Evolutionary conservation across 2,888 invertebrate genomes (phyloP).

Genomic region (Drosophila atroscutellata): DNA sequence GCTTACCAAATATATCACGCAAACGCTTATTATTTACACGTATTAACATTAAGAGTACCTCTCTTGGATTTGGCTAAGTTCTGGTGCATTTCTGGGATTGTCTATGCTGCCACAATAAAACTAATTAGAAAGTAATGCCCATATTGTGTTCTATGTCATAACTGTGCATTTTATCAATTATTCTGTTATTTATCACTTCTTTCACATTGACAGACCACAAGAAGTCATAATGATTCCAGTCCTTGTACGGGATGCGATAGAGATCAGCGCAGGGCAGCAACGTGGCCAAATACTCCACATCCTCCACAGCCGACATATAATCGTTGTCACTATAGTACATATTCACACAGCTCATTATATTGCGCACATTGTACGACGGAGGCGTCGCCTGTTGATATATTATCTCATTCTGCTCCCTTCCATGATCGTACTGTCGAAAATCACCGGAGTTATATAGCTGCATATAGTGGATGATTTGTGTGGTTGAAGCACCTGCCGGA

Average conservation of each 20-base stretch:
- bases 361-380: constrained; percentile 87
- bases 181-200: constrained; percentile 86
- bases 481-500: constrained; percentile 89
- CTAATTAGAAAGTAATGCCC: constrained; percentile 48
- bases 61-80: constrained; percentile 37
- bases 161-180: constrained; percentile 73
- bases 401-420: constrained; percentile 85
- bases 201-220: constrained; percentile 88
- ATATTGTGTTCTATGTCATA: constrained; percentile 66
- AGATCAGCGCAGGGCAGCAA: constrained; percentile 86
- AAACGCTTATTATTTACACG: constrained; percentile 55
- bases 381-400: constrained; percentile 86
- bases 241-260: constrained; percentile 85
- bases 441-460: constrained; percentile 87
- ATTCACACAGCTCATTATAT: constrained; percentile 87
- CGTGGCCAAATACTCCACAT: constrained; percentile 85
- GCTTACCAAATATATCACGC: constrained; percentile 63
- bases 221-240: constrained; percentile 90
- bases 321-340: constrained; percentile 89
- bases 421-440: constrained; percentile 87
- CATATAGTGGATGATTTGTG: constrained; percentile 90
- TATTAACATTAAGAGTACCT: constrained; percentile 40
- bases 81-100: constrained; percentile 10
- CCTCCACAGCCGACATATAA: constrained; percentile 86
- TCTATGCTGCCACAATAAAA: constrained; percentile 4